Conservation (phyloP, 1,140 invertebrate genomes). For the Acromyrmex echinatior region DNA sequence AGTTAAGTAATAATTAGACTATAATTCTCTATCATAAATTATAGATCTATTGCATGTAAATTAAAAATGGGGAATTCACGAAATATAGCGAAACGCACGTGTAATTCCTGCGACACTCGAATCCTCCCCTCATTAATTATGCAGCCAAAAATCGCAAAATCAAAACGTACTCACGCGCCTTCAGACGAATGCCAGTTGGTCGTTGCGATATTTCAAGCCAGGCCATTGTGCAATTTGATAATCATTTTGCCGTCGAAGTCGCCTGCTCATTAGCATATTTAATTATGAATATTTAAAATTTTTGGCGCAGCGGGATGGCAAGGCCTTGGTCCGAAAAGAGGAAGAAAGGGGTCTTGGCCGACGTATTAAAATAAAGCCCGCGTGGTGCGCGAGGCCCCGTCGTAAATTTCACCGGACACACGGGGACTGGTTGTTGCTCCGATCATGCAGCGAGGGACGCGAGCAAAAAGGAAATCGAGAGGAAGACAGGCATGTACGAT, state of each 20-base stretch:
- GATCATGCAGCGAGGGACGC: slow-evolving; percentile 78
- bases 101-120: background rate
- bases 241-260: slow-evolving; percentile 85
- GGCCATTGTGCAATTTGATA: slow-evolving; percentile 84
- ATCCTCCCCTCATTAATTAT: slow-evolving; percentile 44
- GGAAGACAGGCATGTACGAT: slow-evolving; percentile 79
- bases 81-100: background rate
- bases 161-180: slow-evolving; percentile 45
- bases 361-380: slow-evolving; percentile 85
- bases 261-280: slow-evolving; percentile 86
- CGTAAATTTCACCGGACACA: slow-evolving; percentile 84
- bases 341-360: slow-evolving; percentile 34
- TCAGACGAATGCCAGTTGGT: slow-evolving; percentile 44
- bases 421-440: slow-evolving; percentile 80
- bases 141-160: slow-evolving; percentile 48
- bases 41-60: background rate
- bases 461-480: slow-evolving; percentile 78
- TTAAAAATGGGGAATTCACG: background rate
- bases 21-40: background rate
- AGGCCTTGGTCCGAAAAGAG: slow-evolving; percentile 63
- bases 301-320: slow-evolving; percentile 83
- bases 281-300: slow-evolving; percentile 87
- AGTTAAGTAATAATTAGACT: background rate
- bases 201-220: slow-evolving; percentile 71
- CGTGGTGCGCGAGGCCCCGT: slow-evolving; percentile 80